phyloP scores from a whole-genome alignment of 2,113 vertebrate species.

The Rhabdomys dilectus region DNA sequence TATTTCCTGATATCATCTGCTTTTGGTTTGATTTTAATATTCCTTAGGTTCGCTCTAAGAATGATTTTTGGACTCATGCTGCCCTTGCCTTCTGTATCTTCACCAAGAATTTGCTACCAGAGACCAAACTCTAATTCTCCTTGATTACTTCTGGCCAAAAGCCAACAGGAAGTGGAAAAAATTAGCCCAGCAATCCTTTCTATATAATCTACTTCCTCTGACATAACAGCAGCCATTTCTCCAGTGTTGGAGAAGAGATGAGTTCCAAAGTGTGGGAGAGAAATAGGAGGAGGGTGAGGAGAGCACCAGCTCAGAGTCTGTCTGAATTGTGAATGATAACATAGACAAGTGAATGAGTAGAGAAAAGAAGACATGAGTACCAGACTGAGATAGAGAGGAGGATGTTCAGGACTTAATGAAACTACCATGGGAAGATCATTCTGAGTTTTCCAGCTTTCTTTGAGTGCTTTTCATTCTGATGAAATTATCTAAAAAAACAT shows the following conservation, averaged over 20 bases:
- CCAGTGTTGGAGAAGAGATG: background rate
- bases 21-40: background rate
- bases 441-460: background rate
- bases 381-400: background rate
- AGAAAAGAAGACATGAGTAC: background rate
- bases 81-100: background rate
- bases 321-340: background rate
- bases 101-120: background rate
- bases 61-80: background rate
- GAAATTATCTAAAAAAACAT: background rate
- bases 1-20: background rate
- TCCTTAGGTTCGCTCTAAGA: background rate
- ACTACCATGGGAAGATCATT: background rate
- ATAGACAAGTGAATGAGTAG: background rate
- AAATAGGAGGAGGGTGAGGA: background rate
- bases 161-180: background rate
- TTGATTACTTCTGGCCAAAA: background rate
- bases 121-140: background rate
- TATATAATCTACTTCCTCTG: background rate
- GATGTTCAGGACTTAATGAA: background rate
- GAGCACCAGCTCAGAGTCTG: background rate
- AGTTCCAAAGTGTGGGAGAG: background rate
- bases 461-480: background rate
- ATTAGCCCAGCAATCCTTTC: background rate
- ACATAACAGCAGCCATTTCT: background rate